These are phyloP conservation scores for Lasius fuliginosus DNA, from an alignment of 2,888 invertebrate species.

Conservation along the genomic window DNA sequence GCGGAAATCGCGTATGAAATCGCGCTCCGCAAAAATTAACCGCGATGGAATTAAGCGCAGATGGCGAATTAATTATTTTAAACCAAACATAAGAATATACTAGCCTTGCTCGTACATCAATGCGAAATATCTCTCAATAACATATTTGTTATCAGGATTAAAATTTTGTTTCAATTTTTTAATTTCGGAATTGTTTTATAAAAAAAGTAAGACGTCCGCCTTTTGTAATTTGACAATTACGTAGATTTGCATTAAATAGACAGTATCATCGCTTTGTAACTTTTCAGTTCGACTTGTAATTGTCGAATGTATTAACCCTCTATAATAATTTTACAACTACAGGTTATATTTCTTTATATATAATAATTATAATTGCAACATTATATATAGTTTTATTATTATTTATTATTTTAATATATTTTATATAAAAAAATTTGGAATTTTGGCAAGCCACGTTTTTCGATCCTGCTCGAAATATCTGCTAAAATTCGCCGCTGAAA, in stretches of 20 bases:
- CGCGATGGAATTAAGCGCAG: neutral
- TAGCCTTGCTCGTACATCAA: neutral
- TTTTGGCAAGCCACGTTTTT: neutral
- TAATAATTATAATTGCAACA: neutral
- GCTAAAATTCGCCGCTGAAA: neutral
- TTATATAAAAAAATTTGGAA: neutral
- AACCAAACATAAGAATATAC: neutral
- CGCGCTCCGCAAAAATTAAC: neutral
- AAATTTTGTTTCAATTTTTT: neutral
- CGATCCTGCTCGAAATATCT: neutral
- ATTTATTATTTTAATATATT: constrained; percentile 1
- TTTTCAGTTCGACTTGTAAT: neutral
- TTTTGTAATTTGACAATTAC: too few relatives aligned
- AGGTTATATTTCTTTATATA: neutral
- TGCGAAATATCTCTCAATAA: neutral
- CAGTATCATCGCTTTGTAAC: neutral
- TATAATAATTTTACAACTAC: neutral
- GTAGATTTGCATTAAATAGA: neutral
- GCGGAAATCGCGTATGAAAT: neutral
- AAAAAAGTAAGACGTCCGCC: neutral
- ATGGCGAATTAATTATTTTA: neutral
- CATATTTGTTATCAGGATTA: neutral
- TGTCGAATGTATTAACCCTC: neutral
- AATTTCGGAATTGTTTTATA: neutral
- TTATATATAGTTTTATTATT: neutral